Percentiles rank a stretch among this genome's conserved stretches.
Conservation (phyloP, 2,888 invertebrate species). For the Nomada lathburiana region DNA sequence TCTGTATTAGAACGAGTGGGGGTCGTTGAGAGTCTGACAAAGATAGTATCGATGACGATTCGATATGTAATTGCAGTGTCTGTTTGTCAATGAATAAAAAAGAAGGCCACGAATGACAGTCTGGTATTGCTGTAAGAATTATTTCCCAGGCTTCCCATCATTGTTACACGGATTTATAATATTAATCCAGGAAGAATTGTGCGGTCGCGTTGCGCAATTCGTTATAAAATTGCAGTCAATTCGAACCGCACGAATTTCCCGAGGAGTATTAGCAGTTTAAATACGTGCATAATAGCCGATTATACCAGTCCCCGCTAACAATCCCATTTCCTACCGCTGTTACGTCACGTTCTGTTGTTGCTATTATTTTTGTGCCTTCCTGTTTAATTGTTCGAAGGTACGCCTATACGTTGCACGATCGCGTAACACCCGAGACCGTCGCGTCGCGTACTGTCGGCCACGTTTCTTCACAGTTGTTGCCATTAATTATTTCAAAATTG, state of each 20-base stretch:
- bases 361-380: conserved; percentile 33
- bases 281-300: conserved; percentile 15
- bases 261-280: neutral
- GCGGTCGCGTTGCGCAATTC: conserved; percentile 42
- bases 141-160: too few species aligned
- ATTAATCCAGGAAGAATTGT: neutral
- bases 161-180: conserved; percentile 32
- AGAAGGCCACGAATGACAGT: too few species aligned
- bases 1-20: too few species aligned
- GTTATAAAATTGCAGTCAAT: conserved; percentile 43
- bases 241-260: conserved; percentile 43
- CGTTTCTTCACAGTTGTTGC: conserved; percentile 24
- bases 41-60: too few species aligned
- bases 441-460: conserved; percentile 10
- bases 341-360: conserved; percentile 23
- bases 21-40: too few species aligned
- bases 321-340: conserved; percentile 27
- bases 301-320: neutral
- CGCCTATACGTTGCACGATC: conserved; percentile 29
- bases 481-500: conserved; percentile 24
- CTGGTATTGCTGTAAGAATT: too few species aligned
- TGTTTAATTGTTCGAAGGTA: conserved; percentile 38
- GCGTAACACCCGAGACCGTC: conserved; percentile 44
- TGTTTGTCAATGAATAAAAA: too few species aligned
- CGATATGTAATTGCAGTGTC: too few species aligned